Evolutionary conservation across 2,888 invertebrate genomes (phyloP).

Genomic region (Acrobeloides nanus): DNA sequence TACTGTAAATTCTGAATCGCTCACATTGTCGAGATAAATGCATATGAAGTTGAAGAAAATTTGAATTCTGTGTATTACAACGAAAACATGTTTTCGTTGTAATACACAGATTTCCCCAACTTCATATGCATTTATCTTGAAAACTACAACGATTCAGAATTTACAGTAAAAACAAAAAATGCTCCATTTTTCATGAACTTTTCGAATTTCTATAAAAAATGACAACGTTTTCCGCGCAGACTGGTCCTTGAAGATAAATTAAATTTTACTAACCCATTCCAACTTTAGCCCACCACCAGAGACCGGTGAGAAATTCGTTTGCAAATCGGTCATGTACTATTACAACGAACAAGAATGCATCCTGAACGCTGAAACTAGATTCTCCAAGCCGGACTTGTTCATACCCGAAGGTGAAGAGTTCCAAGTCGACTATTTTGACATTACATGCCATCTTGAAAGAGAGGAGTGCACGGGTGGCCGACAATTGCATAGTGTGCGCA

Average conservation of each 20-base stretch:
- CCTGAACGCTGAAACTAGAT: constrained; percentile 50
- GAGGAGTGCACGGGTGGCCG: constrained; percentile 48
- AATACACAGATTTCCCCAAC: too few relatives aligned
- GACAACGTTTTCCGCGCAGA: too few relatives aligned
- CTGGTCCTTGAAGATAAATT: not conserved
- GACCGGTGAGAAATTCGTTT: constrained; percentile 50
- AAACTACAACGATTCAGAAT: too few relatives aligned
- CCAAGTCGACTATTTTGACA: constrained; percentile 53
- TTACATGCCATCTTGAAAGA: constrained; percentile 43
- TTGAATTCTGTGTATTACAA: too few relatives aligned
- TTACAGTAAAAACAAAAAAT: too few relatives aligned
- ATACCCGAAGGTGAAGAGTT: constrained; percentile 49
- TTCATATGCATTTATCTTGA: too few relatives aligned
- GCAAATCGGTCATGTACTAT: constrained; percentile 55
- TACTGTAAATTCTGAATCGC: too few relatives aligned
- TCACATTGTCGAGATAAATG: too few relatives aligned
- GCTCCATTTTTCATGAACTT: too few relatives aligned
- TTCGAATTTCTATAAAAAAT: too few relatives aligned
- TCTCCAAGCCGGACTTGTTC: constrained; percentile 51
- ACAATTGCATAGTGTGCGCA: constrained; percentile 34
- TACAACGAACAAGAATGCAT: constrained; percentile 54
- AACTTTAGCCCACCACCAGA: constrained; percentile 53
- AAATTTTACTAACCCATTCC: constrained; percentile 9
- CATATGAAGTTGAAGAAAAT: too few relatives aligned
- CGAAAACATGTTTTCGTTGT: too few relatives aligned